Conservation (phyloP, 2,888 invertebrate species). For the Xanthorhoe designata region DNA sequence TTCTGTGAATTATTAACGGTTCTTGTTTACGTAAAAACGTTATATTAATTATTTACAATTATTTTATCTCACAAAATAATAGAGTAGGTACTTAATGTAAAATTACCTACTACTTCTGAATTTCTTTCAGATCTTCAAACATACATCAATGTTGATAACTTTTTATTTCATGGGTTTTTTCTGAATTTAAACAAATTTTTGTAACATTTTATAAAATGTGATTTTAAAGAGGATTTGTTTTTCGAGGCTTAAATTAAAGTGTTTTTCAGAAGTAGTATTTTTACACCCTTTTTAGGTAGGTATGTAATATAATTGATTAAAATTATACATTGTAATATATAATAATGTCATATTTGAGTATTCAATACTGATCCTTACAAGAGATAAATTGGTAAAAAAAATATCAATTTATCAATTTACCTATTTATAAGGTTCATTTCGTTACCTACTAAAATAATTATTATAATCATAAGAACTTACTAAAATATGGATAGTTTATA, state of each 20-base stretch:
- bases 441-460: slow-evolving; percentile 7
- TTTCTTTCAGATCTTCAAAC: neutral
- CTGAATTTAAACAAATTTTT: neutral
- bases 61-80: neutral
- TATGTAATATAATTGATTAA: slow-evolving; percentile 33
- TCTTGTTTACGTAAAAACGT: neutral
- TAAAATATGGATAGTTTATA: slow-evolving; percentile 9
- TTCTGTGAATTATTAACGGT: neutral
- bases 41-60: neutral
- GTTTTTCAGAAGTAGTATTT: neutral
- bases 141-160: neutral
- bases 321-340: slow-evolving; percentile 36
- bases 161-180: neutral
- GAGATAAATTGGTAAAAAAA: no score
- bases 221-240: no score
- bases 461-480: slow-evolving; percentile 27
- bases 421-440: slow-evolving; percentile 11
- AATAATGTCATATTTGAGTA: slow-evolving; percentile 49
- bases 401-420: slow-evolving; percentile 28
- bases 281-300: neutral
- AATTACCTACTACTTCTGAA: neutral
- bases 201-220: no score
- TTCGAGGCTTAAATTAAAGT: no score
- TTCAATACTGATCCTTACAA: slow-evolving; percentile 4
- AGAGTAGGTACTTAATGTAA: no score